phyloP scores from a whole-genome alignment of 2,888 invertebrate species.

The Ecliptopera silaceata region DNA sequence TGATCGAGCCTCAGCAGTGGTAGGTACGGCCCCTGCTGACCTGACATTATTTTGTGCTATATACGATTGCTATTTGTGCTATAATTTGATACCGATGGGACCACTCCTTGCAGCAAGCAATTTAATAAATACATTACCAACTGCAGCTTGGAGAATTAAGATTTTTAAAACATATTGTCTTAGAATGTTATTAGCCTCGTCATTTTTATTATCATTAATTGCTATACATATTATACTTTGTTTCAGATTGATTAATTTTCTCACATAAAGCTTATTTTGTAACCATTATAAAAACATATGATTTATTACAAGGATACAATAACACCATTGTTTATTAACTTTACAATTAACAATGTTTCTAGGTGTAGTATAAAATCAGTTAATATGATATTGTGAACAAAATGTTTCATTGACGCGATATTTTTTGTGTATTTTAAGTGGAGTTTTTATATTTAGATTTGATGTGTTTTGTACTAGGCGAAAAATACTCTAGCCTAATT shows the following conservation, averaged over 20 bases:
- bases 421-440: too few relatives aligned
- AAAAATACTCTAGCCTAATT: too few relatives aligned
- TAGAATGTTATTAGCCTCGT: background rate
- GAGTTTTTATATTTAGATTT: too few relatives aligned
- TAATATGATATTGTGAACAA: too few relatives aligned
- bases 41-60: conserved; percentile 7
- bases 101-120: background rate
- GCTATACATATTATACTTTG: background rate
- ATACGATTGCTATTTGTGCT: too few relatives aligned
- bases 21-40: conserved; percentile 28
- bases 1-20: too few relatives aligned
- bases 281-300: background rate
- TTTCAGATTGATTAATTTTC: background rate
- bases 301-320: too few relatives aligned
- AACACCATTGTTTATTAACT: background rate
- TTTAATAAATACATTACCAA: background rate
- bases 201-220: background rate
- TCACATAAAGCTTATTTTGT: background rate
- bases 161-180: background rate
- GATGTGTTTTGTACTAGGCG: too few relatives aligned
- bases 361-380: background rate
- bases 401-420: too few relatives aligned
- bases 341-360: background rate
- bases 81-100: conserved; percentile 39
- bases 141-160: background rate